Evolutionary conservation across 2,113 vertebrate species (phyloP).

Genomic region (Motacilla alba): DNA sequence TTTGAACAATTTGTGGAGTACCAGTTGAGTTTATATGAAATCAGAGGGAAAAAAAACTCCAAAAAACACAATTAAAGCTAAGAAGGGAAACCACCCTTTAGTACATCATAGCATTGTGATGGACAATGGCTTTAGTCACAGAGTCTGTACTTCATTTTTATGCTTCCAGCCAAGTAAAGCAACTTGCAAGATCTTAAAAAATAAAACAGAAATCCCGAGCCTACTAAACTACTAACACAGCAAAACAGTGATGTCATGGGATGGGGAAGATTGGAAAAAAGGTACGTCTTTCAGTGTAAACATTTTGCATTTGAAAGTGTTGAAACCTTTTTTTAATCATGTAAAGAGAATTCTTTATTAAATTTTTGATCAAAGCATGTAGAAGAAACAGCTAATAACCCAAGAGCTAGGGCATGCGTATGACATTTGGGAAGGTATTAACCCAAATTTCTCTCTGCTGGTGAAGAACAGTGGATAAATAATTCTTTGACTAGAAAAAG

Average conservation of each 20-base stretch:
- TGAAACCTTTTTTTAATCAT: not conserved
- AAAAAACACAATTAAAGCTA: not conserved
- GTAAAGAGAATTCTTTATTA: not conserved
- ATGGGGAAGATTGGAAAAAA: not conserved
- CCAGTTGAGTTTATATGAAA: not conserved
- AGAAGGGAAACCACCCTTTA: not conserved
- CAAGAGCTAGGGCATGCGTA: fast-evolving
- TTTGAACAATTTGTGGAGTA: not conserved
- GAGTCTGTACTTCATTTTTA: not conserved
- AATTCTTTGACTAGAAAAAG: not conserved
- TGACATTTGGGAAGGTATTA: not conserved
- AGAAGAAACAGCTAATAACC: not conserved
- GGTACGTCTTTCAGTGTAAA: not conserved
- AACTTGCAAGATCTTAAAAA: not conserved
- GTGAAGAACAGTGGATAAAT: not conserved
- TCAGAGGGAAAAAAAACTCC: not conserved
- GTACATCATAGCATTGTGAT: not conserved
- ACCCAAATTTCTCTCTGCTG: not conserved
- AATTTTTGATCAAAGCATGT: not conserved
- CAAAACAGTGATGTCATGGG: not conserved
- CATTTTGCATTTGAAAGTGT: not conserved
- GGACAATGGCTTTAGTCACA: not conserved
- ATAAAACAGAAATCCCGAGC: not conserved
- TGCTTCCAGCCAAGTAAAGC: not conserved
- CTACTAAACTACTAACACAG: not conserved